phyloP scores from a whole-genome alignment of 2,888 invertebrate genomes.

The Drosophila yooni region DNA sequence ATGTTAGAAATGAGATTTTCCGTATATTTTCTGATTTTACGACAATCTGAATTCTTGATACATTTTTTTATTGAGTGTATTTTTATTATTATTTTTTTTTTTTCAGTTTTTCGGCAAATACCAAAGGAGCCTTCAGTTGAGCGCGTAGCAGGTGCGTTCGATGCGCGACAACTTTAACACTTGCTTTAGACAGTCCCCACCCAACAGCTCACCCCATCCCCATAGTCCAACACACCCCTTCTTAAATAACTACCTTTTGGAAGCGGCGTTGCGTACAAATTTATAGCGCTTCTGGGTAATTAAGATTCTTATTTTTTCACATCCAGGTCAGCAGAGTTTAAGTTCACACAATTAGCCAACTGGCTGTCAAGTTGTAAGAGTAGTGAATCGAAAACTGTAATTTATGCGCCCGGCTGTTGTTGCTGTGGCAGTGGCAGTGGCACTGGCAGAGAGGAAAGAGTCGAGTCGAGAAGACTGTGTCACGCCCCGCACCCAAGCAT shows the following conservation, averaged over 20 bases:
- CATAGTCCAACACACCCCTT: not conserved
- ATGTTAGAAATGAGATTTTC: not conserved
- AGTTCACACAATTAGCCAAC: constrained; percentile 23
- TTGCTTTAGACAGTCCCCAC: constrained; percentile 29
- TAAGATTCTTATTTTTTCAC: constrained; percentile 51
- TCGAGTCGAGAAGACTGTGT: constrained; percentile 4
- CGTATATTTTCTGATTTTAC: not conserved
- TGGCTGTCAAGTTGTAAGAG: constrained; percentile 7
- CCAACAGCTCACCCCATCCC: not conserved
- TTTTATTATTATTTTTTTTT: constrained; percentile 8
- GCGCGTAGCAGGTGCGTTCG: constrained; percentile 64
- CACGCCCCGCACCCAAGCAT: constrained; percentile 42
- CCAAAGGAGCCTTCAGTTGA: constrained; percentile 50
- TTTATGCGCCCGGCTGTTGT: constrained; percentile 10
- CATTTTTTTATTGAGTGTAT: not conserved
- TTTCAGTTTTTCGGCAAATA: constrained; percentile 59
- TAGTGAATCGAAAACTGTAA: constrained; percentile 26
- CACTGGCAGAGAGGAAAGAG: not conserved
- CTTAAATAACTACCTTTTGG: not conserved
- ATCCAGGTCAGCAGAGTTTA: constrained; percentile 4
- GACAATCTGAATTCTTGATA: not conserved
- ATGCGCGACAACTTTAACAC: constrained; percentile 68
- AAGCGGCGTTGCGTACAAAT: constrained; percentile 48
- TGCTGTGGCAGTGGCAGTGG: not conserved
- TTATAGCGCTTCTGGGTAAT: constrained; percentile 66